Conservation (phyloP, 2,113 vertebrate species). For the Microcebus murinus region DNA sequence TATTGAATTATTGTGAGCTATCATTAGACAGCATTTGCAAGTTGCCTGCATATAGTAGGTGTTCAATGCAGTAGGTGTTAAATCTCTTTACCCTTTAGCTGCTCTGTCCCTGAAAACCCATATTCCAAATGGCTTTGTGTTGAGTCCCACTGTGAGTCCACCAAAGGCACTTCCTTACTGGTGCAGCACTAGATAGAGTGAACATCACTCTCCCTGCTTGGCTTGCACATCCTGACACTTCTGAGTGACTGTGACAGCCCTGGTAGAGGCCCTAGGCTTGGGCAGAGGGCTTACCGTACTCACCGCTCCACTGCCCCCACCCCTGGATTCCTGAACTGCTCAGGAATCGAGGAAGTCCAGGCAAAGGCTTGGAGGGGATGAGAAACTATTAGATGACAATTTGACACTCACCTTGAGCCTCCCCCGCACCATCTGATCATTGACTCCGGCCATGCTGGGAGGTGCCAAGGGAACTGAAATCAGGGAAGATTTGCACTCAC, state of each 20-base stretch:
- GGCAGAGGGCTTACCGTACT: not conserved
- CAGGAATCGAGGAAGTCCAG: not conserved
- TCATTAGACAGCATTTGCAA: not conserved
- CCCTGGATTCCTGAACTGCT: not conserved
- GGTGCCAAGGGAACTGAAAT: not conserved
- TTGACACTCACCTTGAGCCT: not conserved
- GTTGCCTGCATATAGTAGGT: not conserved
- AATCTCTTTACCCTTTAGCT: not conserved
- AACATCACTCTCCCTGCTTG: not conserved
- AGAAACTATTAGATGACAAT: not conserved
- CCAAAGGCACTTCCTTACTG: not conserved
- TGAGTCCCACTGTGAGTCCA: not conserved
- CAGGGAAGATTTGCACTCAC: not conserved
- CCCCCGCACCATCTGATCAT: not conserved
- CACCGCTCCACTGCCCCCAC: rapidly evolving
- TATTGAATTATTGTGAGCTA: not conserved
- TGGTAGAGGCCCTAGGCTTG: not conserved
- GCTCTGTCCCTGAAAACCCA: not conserved
- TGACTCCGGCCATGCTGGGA: not conserved
- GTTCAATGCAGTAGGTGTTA: not conserved
- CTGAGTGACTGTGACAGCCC: not conserved
- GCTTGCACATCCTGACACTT: not conserved
- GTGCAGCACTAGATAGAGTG: not conserved
- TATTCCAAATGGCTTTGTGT: not conserved
- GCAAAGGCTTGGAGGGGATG: not conserved